phyloP scores from a whole-genome alignment of 2,888 invertebrate species.

The Lydus trimaculatus region DNA sequence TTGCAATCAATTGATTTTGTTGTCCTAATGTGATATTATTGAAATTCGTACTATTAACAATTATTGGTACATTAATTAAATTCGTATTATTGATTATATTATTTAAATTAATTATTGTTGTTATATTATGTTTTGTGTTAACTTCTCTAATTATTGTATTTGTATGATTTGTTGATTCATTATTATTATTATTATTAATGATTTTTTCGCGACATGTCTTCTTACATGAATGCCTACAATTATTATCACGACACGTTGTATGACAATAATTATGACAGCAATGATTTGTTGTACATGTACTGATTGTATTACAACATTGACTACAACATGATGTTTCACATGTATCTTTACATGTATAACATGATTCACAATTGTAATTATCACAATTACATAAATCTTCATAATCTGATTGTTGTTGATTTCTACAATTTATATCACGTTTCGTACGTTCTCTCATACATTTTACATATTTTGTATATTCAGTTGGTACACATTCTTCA shows the following conservation, averaged over 20 bases:
- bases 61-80: conserved; percentile 57
- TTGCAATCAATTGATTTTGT: not conserved
- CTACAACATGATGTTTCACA: conserved; percentile 46
- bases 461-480: not conserved
- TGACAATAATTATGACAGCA: conserved; percentile 59
- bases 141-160: conserved; percentile 22
- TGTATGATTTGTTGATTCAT: conserved; percentile 6
- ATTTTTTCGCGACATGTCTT: conserved; percentile 45
- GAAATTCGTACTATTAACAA: conserved; percentile 55
- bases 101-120: conserved; percentile 58
- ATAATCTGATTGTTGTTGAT: not conserved
- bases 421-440: not conserved
- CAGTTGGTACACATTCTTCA: not conserved
- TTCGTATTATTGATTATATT: conserved; percentile 60
- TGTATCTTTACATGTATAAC: conserved; percentile 31
- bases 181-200: not conserved
- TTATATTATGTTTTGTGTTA: conserved; percentile 52
- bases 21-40: conserved; percentile 54
- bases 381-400: conserved; percentile 19
- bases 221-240: conserved; percentile 52
- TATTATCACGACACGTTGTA: conserved; percentile 50
- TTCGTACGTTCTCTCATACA: not conserved
- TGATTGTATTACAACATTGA: conserved; percentile 43
- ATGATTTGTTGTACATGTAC: conserved; percentile 48
- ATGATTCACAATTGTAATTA: conserved; percentile 18